Conservation (phyloP, 2,888 invertebrate genomes). For the Chrysopilus asiliformis region DNA sequence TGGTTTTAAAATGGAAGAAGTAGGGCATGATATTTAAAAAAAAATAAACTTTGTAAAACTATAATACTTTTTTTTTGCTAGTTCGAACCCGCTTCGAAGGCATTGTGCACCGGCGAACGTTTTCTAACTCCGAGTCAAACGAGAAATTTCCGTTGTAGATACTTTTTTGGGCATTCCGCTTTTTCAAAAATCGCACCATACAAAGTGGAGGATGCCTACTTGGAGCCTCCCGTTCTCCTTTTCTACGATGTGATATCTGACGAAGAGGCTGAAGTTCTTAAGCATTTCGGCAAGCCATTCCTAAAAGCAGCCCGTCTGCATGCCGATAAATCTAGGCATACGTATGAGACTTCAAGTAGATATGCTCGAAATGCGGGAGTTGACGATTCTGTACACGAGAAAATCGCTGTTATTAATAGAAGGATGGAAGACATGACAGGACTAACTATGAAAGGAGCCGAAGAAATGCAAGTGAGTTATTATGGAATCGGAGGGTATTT, state of each 20-base stretch:
- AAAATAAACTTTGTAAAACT: too few species aligned
- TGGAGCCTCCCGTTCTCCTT: constrained; percentile 40
- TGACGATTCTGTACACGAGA: constrained; percentile 30
- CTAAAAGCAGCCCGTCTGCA: constrained; percentile 63
- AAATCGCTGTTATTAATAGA: constrained; percentile 36
- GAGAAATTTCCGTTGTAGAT: constrained; percentile 28
- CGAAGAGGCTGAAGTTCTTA: constrained; percentile 41
- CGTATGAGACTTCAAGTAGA: constrained; percentile 46
- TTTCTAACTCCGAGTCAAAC: constrained; percentile 33
- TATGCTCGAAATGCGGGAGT: constrained; percentile 44
- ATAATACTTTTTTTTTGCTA: too few species aligned
- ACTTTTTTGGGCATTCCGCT: constrained; percentile 28
- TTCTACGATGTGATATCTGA: constrained; percentile 46
- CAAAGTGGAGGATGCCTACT: constrained; percentile 40
- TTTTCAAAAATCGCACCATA: constrained; percentile 36
- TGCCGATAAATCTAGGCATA: constrained; percentile 65
- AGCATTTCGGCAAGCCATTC: constrained; percentile 39
- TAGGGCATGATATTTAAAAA: too few species aligned
- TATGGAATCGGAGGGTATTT: constrained; percentile 46
- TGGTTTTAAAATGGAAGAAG: too few species aligned
- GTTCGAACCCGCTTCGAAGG: too few species aligned
- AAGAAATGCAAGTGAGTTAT: constrained; percentile 40
- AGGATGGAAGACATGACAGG: constrained; percentile 43
- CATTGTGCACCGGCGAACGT: constrained; percentile 41
- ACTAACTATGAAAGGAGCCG: constrained; percentile 43